These are phyloP conservation scores for Phrynocephalus versicolor DNA, from an alignment of 2,113 vertebrate species.

Conservation along the genomic window DNA sequence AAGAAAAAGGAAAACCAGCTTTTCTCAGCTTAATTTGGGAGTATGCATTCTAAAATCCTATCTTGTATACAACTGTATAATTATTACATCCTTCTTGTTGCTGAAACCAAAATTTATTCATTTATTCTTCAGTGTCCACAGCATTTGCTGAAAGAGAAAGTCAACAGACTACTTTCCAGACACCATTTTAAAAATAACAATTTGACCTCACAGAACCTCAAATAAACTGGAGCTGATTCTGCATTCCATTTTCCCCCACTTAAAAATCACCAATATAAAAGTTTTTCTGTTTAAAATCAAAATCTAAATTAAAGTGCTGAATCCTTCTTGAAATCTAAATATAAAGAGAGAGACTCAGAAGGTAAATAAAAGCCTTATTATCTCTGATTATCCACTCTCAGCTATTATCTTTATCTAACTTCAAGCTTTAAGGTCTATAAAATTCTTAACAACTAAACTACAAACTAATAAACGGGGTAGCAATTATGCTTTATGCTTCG, in stretches of 20 bases:
- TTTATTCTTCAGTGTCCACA: conserved; percentile 18
- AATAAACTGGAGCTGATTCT: conserved; percentile 8
- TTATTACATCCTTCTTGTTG: conserved; percentile 38
- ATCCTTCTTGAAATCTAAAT: not conserved
- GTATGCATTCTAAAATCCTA: not conserved
- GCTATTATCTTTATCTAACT: not conserved
- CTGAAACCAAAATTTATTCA: not conserved
- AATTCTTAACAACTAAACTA: conserved; percentile 17
- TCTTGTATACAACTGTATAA: not conserved
- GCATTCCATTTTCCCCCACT: not conserved
- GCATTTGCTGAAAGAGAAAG: conserved; percentile 32
- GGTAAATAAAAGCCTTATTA: not conserved
- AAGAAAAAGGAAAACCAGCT: not conserved
- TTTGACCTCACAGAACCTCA: conserved; percentile 23
- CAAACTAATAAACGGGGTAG: not conserved
- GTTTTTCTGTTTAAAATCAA: conserved; percentile 17
- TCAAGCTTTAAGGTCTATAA: not conserved
- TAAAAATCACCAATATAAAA: conserved; percentile 18
- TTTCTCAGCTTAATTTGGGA: not conserved
- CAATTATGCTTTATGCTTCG: conserved; percentile 4
- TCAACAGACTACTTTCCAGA: conserved; percentile 15
- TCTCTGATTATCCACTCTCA: not conserved
- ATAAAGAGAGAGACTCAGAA: not conserved
- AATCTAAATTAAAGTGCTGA: not conserved
- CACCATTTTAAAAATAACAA: conserved; percentile 29